Evolutionary conservation across 1,140 invertebrate species (phyloP).

Genomic region (Oryctes rhinoceros): DNA sequence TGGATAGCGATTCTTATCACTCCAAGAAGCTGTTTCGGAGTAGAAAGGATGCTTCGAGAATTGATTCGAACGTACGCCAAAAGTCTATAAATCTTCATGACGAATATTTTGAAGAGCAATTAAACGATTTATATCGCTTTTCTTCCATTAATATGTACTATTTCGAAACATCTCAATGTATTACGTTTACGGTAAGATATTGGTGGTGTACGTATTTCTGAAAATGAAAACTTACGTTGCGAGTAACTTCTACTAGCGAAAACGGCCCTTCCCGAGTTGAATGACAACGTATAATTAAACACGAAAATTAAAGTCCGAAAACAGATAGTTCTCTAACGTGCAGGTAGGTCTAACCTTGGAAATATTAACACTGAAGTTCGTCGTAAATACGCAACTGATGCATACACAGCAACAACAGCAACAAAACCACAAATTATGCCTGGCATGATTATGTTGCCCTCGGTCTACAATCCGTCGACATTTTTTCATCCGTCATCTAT

Average conservation of each 20-base stretch:
- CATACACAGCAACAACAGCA: slow-evolving; percentile 25
- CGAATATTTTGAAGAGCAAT: too few relatives aligned
- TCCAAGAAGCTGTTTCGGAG: too few relatives aligned
- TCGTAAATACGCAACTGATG: slow-evolving; percentile 26
- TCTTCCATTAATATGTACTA: too few relatives aligned
- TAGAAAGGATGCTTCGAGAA: too few relatives aligned
- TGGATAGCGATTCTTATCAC: too few relatives aligned
- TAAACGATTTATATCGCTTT: too few relatives aligned
- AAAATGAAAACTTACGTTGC: not conserved
- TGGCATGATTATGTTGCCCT: slow-evolving; percentile 18
- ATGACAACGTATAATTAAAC: slow-evolving; percentile 26
- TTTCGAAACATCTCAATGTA: too few relatives aligned
- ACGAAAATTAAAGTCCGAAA: not conserved
- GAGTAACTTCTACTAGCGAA: not conserved
- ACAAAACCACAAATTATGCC: slow-evolving; percentile 24
- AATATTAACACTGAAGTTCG: slow-evolving; percentile 11
- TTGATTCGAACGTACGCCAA: too few relatives aligned
- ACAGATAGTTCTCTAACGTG: slow-evolving; percentile 24
- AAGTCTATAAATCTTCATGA: too few relatives aligned
- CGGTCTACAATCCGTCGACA: slow-evolving; percentile 24
- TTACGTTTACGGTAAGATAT: too few relatives aligned
- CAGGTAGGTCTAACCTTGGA: slow-evolving; percentile 16
- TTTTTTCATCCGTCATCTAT: slow-evolving; percentile 27
- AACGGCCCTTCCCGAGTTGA: not conserved
- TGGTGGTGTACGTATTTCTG: too few relatives aligned